Base-by-base conservation (phyloP, 2,113 vertebrate species). In the Pelodiscus sinensis region DNA sequence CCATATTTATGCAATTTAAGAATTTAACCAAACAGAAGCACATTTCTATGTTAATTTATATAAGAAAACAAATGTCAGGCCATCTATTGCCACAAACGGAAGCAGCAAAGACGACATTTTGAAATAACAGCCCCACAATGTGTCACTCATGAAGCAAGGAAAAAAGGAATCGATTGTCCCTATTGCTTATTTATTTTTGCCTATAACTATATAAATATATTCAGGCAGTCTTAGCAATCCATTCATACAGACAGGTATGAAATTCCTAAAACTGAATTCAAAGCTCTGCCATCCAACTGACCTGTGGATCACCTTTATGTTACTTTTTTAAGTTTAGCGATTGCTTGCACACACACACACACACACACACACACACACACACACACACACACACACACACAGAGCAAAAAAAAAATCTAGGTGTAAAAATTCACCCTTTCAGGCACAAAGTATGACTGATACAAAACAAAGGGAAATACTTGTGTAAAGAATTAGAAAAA, bases 11-110 rank as follows among this genome's bases (percentile, higher is more conserved):
- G 50, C 25, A 57, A 27, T 84, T 93, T 92, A 2, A 1, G 75
- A 65, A 82, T 44, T 50, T 77, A 58, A 89, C 89, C 44, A 95
- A 86, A 95, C 44, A 81, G 54, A 92, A 91, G 38, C 7, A 80
- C 3, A 16, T 7, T 81, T 84, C 8, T 55, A 7, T 2, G 3
- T 73, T 19, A 3, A 21, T 31, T 29, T 73, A 9, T 7, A 6
- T 8, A 75, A 57, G 50, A 83, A 82, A 92, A n/a, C 24, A 44
- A 77, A 62, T 24, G 62, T 82, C 58, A 77, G 55, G 2, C 38
- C 11, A 1, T 1, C 25, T 71, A 89, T 77, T 6, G 71, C 38
- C 29, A 73, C 9, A 29, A 16, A 35, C 9, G 31, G 51, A 81
- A 71, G n/a, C 55, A 35, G 55, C 7, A 77, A 4, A 71, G 7